These are phyloP conservation scores for Stegodyphus dumicola DNA, from an alignment of 1,140 invertebrate genomes.

Conservation along the genomic window DNA sequence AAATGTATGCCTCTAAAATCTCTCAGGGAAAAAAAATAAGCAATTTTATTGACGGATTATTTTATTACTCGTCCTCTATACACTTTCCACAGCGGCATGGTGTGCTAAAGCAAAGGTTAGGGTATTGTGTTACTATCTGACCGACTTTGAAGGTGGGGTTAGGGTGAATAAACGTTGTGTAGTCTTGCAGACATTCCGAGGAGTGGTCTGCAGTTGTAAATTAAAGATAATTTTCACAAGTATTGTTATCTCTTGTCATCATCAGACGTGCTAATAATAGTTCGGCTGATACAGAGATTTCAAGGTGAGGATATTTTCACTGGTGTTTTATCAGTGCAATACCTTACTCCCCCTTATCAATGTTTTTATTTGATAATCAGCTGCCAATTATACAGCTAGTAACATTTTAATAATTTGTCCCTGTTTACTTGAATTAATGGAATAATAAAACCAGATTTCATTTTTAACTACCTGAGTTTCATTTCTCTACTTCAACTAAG, in stretches of 20 bases:
- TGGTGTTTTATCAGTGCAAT: background rate
- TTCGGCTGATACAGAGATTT: background rate
- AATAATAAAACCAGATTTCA: no score
- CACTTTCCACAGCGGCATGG: conserved; percentile 16
- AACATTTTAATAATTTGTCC: no score
- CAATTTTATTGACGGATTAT: conserved; percentile 19
- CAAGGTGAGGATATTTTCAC: conserved; percentile 8
- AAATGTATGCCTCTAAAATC: background rate
- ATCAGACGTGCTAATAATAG: background rate
- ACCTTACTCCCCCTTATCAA: background rate
- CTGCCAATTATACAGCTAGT: background rate
- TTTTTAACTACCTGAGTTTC: no score
- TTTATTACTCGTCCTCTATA: conserved; percentile 33
- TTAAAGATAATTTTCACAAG: background rate
- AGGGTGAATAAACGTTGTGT: background rate
- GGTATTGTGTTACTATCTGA: background rate
- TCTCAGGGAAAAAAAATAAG: background rate
- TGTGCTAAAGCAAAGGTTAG: background rate
- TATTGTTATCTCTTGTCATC: background rate
- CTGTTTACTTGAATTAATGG: no score
- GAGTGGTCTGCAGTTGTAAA: background rate
- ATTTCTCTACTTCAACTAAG: no score
- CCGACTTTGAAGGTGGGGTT: background rate
- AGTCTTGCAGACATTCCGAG: background rate
- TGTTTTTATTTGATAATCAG: background rate